Percentiles rank a stretch among this genome's conserved stretches.
Evolutionary conservation across 2,888 invertebrate genomes (phyloP).

Genomic region (Drosophila subsilvestris): DNA sequence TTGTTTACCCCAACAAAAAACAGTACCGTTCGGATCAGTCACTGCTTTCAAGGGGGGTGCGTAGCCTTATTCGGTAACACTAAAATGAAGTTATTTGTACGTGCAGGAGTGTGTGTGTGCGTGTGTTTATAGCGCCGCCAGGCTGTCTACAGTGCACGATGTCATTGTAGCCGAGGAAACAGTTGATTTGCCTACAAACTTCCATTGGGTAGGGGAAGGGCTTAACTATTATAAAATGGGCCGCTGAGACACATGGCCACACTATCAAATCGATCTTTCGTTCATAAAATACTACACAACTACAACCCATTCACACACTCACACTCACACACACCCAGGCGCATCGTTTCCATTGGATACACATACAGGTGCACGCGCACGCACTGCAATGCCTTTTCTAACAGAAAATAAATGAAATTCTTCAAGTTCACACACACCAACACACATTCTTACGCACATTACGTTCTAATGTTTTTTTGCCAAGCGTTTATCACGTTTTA

Average conservation of each 20-base stretch:
- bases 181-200: slow-evolving; percentile 41
- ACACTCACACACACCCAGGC: slow-evolving; percentile 32
- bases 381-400: slow-evolving; percentile 38
- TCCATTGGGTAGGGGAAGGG: slow-evolving; percentile 5
- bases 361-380: slow-evolving; percentile 34
- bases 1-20: slow-evolving; percentile 53
- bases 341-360: slow-evolving; percentile 23
- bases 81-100: slow-evolving; percentile 54
- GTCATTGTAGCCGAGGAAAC: slow-evolving; percentile 73
- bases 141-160: slow-evolving; percentile 67
- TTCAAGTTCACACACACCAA: slow-evolving; percentile 51
- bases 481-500: slow-evolving; percentile 39
- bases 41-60: slow-evolving; percentile 21
- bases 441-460: slow-evolving; percentile 1
- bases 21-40: slow-evolving; percentile 9
- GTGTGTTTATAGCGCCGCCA: slow-evolving; percentile 60
- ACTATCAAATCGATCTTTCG: slow-evolving; percentile 71
- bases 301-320: slow-evolving; percentile 53
- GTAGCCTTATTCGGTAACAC: slow-evolving; percentile 66
- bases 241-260: slow-evolving; percentile 17
- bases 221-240: slow-evolving; percentile 33
- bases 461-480: slow-evolving; percentile 20
- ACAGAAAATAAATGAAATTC: slow-evolving; percentile 48
- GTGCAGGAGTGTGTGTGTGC: slow-evolving; percentile 16
- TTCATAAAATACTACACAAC: slow-evolving; percentile 55